Conservation (phyloP, 1,140 invertebrate genomes). For the Eurosta solidaginis region DNA sequence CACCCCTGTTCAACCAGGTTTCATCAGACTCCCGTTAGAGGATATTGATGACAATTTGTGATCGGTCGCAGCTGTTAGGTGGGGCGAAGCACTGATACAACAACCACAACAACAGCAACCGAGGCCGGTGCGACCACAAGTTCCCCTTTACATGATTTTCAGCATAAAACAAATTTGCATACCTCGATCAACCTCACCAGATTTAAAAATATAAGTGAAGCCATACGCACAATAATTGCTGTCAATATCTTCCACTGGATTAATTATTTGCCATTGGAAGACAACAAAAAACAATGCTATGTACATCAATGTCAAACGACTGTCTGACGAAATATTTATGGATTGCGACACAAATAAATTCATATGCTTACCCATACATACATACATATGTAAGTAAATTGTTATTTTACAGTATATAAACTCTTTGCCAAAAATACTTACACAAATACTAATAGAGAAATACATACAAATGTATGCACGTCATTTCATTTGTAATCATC, state of each 20-base stretch:
- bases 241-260: slow-evolving; percentile 9
- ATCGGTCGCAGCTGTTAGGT: too few species aligned
- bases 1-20: too few species aligned
- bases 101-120: too few species aligned
- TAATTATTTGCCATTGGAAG: slow-evolving; percentile 15
- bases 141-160: too few species aligned
- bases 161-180: too few species aligned
- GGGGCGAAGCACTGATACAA: too few species aligned
- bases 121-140: too few species aligned
- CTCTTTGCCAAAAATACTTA: neutral
- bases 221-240: neutral
- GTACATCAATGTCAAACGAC: neutral
- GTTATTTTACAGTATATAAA: neutral
- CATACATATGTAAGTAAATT: neutral
- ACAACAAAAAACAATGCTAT: neutral
- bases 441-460: neutral
- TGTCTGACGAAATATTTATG: neutral
- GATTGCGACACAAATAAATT: neutral
- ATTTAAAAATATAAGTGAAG: too few species aligned
- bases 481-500: neutral
- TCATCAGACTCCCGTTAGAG: too few species aligned
- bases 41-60: too few species aligned
- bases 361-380: neutral
- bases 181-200: too few species aligned
- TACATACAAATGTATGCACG: neutral